Conservation (phyloP, 2,113 vertebrate species). For the Saguinus imperator region DNA sequence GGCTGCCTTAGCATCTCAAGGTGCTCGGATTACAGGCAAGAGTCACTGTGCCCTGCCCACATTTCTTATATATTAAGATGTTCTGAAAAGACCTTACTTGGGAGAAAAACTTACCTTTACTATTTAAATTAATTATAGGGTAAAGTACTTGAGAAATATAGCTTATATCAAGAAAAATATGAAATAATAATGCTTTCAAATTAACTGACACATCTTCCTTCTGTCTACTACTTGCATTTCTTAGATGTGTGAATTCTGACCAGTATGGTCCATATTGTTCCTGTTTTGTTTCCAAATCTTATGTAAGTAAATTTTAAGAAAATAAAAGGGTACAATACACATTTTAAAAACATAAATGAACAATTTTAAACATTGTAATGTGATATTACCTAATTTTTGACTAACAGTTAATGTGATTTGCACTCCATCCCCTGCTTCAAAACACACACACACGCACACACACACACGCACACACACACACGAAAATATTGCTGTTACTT, state of each 20-base stretch:
- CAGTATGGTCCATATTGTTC: neutral
- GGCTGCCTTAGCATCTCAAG: too few species aligned
- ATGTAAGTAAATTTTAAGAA: neutral
- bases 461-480: neutral
- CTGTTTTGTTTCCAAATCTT: neutral
- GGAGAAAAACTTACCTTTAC: neutral
- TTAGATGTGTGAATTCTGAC: neutral
- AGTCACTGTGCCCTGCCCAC: too few species aligned
- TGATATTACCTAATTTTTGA: neutral
- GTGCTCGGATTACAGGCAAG: too few species aligned
- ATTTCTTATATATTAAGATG: too few species aligned
- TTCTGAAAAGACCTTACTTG: neutral
- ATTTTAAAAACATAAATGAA: neutral
- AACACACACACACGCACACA: neutral
- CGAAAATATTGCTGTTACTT: neutral
- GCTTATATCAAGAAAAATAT: neutral
- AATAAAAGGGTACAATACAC: neutral
- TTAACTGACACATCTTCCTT: neutral
- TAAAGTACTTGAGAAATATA: neutral
- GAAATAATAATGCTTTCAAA: neutral
- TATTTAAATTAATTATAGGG: neutral
- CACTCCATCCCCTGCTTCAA: neutral
- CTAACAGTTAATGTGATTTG: neutral
- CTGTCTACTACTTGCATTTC: accelerated
- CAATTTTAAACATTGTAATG: neutral